A percentile compares a stretch with the other conserved stretches of the same genome.
Evolutionary conservation across 2,113 vertebrate species (phyloP).

Genomic region (Psittacus erithacus): DNA sequence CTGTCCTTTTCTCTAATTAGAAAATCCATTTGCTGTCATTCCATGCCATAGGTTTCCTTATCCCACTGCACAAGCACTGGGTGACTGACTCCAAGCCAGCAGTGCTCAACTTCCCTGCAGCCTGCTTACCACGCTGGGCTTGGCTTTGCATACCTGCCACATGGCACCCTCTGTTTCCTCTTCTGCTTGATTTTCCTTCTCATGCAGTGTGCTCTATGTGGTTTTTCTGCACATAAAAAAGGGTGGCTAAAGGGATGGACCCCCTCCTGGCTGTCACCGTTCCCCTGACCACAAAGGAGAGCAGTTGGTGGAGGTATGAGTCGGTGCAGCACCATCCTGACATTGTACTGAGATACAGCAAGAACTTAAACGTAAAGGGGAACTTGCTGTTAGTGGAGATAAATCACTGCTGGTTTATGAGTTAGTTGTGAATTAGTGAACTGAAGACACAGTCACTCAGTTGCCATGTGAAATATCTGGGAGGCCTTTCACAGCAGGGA

Average conservation of each 20-base stretch:
- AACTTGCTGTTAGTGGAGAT: background rate
- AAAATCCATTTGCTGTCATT: background rate
- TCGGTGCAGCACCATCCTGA: background rate
- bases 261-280: background rate
- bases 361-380: background rate
- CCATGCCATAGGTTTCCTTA: background rate
- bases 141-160: background rate
- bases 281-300: background rate
- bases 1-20: background rate
- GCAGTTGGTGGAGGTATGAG: rapidly evolving
- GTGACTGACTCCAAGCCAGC: background rate
- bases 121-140: background rate
- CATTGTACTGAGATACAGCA: rapidly evolving
- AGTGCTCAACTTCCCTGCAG: background rate
- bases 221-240: background rate
- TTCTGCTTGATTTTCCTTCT: background rate
- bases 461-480: background rate
- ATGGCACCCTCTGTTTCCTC: background rate
- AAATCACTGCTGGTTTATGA: background rate
- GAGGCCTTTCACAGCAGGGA: background rate
- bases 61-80: rapidly evolving
- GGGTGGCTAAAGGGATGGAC: background rate
- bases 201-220: rapidly evolving
- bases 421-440: background rate
- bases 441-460: background rate